Conservation (phyloP, 2,888 invertebrate species). For the Platycheirus rosarum region DNA sequence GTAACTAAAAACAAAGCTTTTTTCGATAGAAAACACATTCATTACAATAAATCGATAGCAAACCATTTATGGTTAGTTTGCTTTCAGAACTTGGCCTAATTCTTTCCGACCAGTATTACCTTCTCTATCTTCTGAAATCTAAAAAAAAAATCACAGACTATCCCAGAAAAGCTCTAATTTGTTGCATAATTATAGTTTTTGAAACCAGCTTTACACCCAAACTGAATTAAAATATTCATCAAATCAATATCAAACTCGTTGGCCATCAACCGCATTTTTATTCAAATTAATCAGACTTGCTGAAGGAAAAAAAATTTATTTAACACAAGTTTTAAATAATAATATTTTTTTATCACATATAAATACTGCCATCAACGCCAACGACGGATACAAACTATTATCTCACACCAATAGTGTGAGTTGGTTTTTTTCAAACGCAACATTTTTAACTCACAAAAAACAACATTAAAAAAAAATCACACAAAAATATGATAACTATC, state of each 20-base stretch:
- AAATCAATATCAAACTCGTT: constrained; percentile 52
- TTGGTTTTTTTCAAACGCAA: constrained; percentile 42
- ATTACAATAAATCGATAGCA: constrained; percentile 15
- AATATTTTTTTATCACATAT: constrained; percentile 19
- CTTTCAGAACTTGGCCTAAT: constrained; percentile 38
- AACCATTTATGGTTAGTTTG: constrained; percentile 4
- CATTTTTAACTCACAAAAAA: not conserved
- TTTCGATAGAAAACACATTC: not conserved
- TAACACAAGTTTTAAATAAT: not conserved
- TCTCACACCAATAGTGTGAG: constrained; percentile 49
- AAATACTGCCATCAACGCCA: constrained; percentile 32
- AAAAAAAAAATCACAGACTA: too few relatives aligned
- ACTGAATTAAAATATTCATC: constrained; percentile 27
- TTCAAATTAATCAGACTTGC: constrained; percentile 60
- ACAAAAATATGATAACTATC: constrained; percentile 39
- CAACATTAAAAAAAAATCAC: not conserved
- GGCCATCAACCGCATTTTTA: constrained; percentile 71
- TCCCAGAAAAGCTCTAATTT: not conserved
- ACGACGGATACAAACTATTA: constrained; percentile 44
- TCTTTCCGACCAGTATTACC: not conserved
- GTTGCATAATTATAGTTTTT: constrained; percentile 27
- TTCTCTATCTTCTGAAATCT: too few relatives aligned
- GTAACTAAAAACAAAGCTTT: constrained; percentile 7
- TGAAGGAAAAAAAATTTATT: constrained; percentile 2
- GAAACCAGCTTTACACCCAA: constrained; percentile 13